Evolutionary conservation across 2,797 vertebrate genomes (phyloP).

Genomic region (Leuciscus waleckii): DNA sequence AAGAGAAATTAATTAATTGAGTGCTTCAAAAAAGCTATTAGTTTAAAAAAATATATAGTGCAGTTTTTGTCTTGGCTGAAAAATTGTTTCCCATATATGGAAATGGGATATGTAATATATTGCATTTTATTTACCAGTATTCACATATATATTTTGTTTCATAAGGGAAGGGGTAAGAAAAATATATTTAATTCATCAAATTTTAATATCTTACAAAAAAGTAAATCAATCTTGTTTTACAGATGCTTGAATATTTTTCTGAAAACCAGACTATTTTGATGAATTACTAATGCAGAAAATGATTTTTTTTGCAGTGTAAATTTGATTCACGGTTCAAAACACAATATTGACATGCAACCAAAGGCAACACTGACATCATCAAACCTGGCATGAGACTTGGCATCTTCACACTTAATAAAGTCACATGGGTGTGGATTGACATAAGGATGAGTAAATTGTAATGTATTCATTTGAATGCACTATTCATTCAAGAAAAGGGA

Average conservation of each 20-base stretch:
- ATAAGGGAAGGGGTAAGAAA: background rate
- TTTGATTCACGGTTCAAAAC: conserved; percentile 22
- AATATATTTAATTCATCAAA: background rate
- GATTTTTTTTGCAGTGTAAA: background rate
- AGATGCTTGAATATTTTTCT: background rate
- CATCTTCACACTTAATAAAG: background rate
- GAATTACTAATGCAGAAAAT: conserved; percentile 4
- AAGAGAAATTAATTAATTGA: background rate
- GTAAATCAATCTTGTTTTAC: background rate
- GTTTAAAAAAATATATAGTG: background rate
- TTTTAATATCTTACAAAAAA: background rate
- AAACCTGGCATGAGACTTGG: background rate
- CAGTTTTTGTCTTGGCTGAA: background rate
- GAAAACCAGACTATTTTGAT: background rate
- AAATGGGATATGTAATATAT: background rate
- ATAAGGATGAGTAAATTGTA: background rate
- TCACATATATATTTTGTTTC: background rate
- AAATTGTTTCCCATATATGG: background rate
- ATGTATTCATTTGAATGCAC: background rate
- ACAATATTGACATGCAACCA: background rate
- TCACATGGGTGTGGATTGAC: background rate
- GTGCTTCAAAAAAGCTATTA: background rate
- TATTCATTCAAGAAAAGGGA: background rate
- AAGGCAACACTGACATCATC: conserved; percentile 11
- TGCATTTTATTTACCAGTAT: background rate